A percentile compares a stretch with the other conserved stretches of the same genome.
phyloP scores from a whole-genome alignment of 2,888 invertebrate species.

The Orgyia antiqua region DNA sequence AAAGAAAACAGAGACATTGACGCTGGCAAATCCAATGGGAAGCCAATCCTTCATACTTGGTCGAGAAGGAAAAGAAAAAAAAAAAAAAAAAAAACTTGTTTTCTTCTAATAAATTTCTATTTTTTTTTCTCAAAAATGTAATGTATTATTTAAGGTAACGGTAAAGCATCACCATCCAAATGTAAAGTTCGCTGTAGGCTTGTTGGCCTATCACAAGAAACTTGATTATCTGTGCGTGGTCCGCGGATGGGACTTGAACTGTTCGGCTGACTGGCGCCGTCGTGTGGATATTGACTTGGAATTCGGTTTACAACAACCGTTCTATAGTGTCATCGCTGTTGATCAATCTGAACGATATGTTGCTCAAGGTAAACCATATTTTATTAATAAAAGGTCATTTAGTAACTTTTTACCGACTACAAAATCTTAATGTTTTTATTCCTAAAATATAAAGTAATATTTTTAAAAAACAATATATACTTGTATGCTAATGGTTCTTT shows the following conservation, averaged over 20 bases:
- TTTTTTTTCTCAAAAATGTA: no score
- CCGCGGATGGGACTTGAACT: constrained; percentile 82
- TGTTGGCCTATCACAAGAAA: constrained; percentile 82
- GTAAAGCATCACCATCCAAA: constrained; percentile 23
- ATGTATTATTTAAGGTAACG: constrained; percentile 3
- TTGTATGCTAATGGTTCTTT: no score
- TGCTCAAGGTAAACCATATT: constrained; percentile 78
- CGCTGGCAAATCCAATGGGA: no score
- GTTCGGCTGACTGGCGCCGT: constrained; percentile 76
- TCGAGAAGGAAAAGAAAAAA: no score
- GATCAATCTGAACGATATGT: constrained; percentile 84
- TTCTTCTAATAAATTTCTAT: no score
- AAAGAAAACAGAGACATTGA: no score
- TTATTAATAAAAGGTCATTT: background rate
- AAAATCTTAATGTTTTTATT: no score
- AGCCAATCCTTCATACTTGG: no score
- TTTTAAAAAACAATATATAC: no score
- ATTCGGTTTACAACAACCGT: constrained; percentile 79
- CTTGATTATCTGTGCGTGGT: constrained; percentile 83
- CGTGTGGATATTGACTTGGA: constrained; percentile 66
- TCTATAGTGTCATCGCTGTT: constrained; percentile 82
- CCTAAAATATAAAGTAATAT: no score
- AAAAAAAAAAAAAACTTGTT: no score
- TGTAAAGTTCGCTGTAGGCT: constrained; percentile 81
- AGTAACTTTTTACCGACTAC: no score